phyloP scores from a whole-genome alignment of 92 coral and sea anemone genomes.

The Heteractis magnifica region DNA sequence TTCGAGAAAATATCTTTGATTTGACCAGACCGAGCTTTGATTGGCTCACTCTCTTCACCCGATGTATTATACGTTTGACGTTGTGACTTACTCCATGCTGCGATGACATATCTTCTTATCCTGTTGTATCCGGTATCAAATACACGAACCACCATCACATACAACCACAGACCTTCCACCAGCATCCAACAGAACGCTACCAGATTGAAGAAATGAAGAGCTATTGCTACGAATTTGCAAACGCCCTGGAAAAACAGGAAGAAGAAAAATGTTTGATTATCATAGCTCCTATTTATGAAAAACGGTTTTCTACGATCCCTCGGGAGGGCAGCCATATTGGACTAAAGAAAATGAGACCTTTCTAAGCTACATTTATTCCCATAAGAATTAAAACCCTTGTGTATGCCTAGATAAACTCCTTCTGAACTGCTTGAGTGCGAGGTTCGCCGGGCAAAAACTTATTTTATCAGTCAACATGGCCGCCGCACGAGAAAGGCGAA shows the following conservation, averaged over 20 bases:
- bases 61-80: background rate
- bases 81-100: conserved; percentile 89
- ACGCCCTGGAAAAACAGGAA: conserved; percentile 45
- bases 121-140: conserved; percentile 84
- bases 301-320: background rate
- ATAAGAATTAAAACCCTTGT: too few species aligned
- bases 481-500: too few species aligned
- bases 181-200: conserved; percentile 96
- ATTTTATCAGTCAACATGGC: too few species aligned
- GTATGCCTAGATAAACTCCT: too few species aligned
- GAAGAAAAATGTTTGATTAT: background rate
- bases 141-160: conserved; percentile 89
- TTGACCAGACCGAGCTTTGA: background rate
- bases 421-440: background rate
- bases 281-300: background rate
- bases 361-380: too few species aligned
- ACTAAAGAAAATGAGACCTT: too few species aligned
- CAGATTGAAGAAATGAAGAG: conserved; percentile 86
- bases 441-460: background rate
- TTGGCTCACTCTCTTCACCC: background rate
- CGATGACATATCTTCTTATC: conserved; percentile 70
- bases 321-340: background rate
- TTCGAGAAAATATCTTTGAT: too few species aligned
- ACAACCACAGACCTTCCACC: conserved; percentile 88
- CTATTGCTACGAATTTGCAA: conserved; percentile 78